Evolutionary conservation across 2,888 invertebrate genomes (phyloP).

Genomic region (Altica lythri): DNA sequence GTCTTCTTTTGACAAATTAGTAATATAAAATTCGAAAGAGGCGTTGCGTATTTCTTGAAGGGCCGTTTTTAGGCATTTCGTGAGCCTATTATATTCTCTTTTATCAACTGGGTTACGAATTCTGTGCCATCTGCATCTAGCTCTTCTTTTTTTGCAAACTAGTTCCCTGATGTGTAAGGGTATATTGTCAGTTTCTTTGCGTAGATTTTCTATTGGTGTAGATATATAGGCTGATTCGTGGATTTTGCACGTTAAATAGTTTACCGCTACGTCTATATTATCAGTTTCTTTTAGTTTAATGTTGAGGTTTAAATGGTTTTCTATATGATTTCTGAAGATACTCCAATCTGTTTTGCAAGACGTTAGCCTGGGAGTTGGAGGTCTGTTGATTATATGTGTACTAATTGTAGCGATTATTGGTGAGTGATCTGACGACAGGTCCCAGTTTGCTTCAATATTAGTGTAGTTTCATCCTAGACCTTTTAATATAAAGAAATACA

Average conservation of each 20-base stretch:
- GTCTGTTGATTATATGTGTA: not conserved
- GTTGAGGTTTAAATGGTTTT: no score
- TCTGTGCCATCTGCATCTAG: constrained; percentile 4
- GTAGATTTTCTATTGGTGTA: not conserved
- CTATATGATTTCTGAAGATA: no score
- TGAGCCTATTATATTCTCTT: constrained; percentile 3
- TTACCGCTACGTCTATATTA: no score
- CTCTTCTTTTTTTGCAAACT: constrained; percentile 1
- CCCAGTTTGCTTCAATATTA: not conserved
- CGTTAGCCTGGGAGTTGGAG: not conserved
- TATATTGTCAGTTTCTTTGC: constrained; percentile 1
- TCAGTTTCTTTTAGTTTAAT: no score
- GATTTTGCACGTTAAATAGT: not conserved
- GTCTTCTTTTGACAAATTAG: not conserved
- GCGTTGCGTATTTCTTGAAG: no score
- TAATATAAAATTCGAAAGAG: not conserved
- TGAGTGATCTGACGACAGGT: not conserved
- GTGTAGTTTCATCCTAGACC: not conserved
- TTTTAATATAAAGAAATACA: constrained; percentile 1
- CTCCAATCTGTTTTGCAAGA: no score
- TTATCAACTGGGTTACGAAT: constrained; percentile 1
- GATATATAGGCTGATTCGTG: not conserved
- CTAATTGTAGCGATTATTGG: not conserved
- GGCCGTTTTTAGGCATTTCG: no score
- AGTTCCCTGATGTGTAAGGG: constrained; percentile 3